Evolutionary conservation across 2,888 invertebrate species (phyloP).

Genomic region (Drosophila infuscata): DNA sequence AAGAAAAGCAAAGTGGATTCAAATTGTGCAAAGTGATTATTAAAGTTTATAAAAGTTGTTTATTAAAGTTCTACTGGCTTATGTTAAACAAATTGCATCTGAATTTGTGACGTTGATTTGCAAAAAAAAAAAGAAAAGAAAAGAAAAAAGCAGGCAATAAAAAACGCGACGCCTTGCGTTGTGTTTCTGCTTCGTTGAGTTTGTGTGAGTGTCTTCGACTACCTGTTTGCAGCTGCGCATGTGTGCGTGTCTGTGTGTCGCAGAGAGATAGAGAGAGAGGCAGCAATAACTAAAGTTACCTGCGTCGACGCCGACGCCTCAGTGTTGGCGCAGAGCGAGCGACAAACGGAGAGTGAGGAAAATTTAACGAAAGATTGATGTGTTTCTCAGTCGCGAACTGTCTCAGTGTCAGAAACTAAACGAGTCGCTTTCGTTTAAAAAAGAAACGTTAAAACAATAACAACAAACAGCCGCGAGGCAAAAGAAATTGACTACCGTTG

Average conservation of each 20-base stretch:
- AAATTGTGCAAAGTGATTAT: conserved; percentile 34
- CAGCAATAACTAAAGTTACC: conserved; percentile 34
- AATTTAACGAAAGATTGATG: conserved; percentile 44
- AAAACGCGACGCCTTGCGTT: conserved; percentile 59
- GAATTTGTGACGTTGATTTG: conserved; percentile 19
- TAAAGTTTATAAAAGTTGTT: neutral
- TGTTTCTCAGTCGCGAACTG: conserved; percentile 16
- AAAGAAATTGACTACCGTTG: conserved; percentile 53
- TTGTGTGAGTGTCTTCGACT: conserved; percentile 56
- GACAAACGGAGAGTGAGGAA: conserved; percentile 21
- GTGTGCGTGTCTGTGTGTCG: conserved; percentile 43
- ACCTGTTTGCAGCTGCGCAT: conserved; percentile 65
- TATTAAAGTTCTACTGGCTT: neutral
- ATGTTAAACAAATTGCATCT: conserved; percentile 2
- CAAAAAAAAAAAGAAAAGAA: conserved; percentile 28
- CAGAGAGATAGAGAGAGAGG: conserved; percentile 22
- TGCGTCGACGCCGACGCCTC: conserved; percentile 41
- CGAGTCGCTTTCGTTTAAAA: conserved; percentile 74
- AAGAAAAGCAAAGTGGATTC: conserved; percentile 39
- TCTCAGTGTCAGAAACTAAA: conserved; percentile 59
- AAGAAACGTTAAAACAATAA: conserved; percentile 42
- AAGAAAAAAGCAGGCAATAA: conserved; percentile 50
- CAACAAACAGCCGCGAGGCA: conserved; percentile 46
- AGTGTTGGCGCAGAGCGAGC: conserved; percentile 30
- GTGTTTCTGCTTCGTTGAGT: conserved; percentile 68